Percentiles rank a stretch among this genome's conserved stretches.
Conservation (phyloP, 1,140 invertebrate species). For the Dendroctonus ponderosae region DNA sequence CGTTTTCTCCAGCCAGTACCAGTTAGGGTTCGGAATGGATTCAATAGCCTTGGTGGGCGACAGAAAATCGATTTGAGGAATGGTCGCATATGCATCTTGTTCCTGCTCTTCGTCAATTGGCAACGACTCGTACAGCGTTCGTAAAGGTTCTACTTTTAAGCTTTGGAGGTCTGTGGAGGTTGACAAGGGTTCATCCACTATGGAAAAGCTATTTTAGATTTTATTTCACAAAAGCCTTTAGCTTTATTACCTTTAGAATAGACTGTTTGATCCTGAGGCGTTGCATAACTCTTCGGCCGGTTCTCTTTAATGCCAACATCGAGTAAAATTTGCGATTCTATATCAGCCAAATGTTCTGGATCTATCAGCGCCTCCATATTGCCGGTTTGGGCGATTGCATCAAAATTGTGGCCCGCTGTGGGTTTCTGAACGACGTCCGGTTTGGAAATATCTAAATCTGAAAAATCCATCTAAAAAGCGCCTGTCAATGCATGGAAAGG, state of each 20-base stretch:
- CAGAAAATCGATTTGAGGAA: too few species aligned
- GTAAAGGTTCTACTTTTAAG: conserved; percentile 1
- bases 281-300: too few species aligned
- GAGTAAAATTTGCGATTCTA: conserved; percentile 44
- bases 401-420: conserved; percentile 1
- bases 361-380: conserved; percentile 27
- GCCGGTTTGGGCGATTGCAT: conserved; percentile 6
- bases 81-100: too few species aligned
- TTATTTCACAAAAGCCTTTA: too few species aligned
- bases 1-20: background rate
- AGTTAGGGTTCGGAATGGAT: background rate
- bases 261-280: too few species aligned
- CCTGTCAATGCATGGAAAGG: background rate
- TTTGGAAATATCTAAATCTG: conserved; percentile 7
- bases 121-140: background rate
- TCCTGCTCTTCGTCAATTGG: background rate
- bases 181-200: conserved; percentile 1
- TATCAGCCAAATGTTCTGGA: conserved; percentile 33
- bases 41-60: too few species aligned
- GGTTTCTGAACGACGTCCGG: background rate
- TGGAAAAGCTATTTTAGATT: too few species aligned
- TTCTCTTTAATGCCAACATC: background rate
- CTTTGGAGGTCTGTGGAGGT: background rate
- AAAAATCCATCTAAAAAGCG: background rate
- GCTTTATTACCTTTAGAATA: too few species aligned